A percentile compares a stretch with the other conserved stretches of the same genome.
Evolutionary conservation across 2,888 invertebrate genomes (phyloP).

Genomic region (Ischnus inquisitorius): DNA sequence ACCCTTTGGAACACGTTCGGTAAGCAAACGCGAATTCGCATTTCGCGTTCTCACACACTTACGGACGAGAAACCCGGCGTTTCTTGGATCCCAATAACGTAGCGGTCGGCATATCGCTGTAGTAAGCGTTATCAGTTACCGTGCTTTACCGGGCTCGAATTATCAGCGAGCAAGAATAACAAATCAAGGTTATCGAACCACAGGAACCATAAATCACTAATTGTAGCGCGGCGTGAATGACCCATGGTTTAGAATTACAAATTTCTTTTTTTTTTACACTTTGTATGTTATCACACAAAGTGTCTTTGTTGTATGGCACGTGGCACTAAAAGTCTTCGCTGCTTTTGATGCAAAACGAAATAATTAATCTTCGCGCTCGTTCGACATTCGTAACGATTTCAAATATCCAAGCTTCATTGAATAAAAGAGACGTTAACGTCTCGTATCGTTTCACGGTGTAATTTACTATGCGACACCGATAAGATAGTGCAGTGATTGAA

Average conservation of each 20-base stretch:
- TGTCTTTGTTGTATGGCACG: background rate
- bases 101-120: background rate
- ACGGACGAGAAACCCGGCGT: background rate
- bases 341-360: background rate
- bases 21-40: background rate
- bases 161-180: slow-evolving; percentile 1
- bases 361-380: background rate
- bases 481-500: no score
- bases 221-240: slow-evolving; percentile 6
- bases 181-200: slow-evolving; percentile 1
- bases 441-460: no score
- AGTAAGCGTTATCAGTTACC: background rate
- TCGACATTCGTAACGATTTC: background rate
- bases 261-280: background rate
- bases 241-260: background rate
- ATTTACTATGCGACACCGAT: no score
- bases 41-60: background rate
- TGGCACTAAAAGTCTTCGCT: background rate
- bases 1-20: slow-evolving; percentile 13
- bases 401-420: no score
- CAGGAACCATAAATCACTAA: slow-evolving; percentile 6
- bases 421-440: no score
- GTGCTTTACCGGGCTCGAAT: background rate
- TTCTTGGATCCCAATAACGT: background rate
- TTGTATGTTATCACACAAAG: background rate